These are phyloP conservation scores for Anthopleura xanthogrammica DNA, from an alignment of 92 coral and sea anemone species.

Conservation along the genomic window DNA sequence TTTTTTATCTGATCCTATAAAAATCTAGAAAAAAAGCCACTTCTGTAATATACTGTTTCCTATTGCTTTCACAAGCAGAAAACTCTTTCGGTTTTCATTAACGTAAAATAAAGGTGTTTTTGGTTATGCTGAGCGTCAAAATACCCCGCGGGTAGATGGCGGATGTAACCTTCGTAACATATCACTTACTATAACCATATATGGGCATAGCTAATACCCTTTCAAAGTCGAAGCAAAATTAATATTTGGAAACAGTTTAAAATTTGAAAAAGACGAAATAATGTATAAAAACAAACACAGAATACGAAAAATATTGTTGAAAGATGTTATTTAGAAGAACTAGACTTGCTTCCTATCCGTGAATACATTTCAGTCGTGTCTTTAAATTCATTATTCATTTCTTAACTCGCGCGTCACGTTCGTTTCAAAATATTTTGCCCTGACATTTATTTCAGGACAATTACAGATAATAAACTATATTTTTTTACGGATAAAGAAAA, in stretches of 20 bases:
- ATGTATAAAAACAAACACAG: not conserved
- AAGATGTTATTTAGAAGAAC: not conserved
- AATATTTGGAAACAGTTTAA: not conserved
- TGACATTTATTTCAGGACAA: not conserved
- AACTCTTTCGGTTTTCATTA: not conserved
- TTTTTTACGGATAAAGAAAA: not conserved
- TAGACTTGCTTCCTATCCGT: not conserved
- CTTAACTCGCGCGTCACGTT: not conserved
- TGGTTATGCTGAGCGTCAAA: not conserved
- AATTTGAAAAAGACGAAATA: not conserved
- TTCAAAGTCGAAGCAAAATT: not conserved
- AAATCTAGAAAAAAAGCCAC: not conserved
- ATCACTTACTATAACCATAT: not conserved
- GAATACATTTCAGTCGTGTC: not conserved
- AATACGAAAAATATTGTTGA: not conserved
- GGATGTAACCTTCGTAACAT: not conserved
- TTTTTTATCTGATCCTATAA: not conserved
- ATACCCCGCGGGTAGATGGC: not conserved
- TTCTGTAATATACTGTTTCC: not conserved
- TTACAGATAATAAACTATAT: not conserved
- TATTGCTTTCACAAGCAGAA: not conserved
- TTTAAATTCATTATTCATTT: not conserved
- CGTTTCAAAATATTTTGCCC: not conserved
- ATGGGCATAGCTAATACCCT: not conserved
- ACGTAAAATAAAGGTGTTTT: too few species aligned